Evolutionary conservation across 2,797 vertebrate species (phyloP), one percentile per base, ranked within the genome.

Genomic region (Hypotaenidia philippensis): DNA sequence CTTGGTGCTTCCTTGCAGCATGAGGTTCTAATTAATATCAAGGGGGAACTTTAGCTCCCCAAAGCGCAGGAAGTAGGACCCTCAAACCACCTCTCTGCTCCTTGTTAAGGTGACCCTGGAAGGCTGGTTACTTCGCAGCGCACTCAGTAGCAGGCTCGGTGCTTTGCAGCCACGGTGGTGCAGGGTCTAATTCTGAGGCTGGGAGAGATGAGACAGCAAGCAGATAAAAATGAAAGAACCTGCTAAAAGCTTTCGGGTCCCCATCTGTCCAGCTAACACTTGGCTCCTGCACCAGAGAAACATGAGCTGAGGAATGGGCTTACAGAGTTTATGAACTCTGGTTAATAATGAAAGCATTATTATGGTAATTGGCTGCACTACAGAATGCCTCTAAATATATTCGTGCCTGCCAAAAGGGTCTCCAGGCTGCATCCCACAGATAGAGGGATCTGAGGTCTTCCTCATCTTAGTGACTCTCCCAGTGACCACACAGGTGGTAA

Each of bases 311-410:
- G 81, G 83, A 96, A 66, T 9, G 87, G 83, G 74, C 69, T 93
- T 88, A 88, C 86, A 59, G 91, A 89, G 88, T 95, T 96, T 90
- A 94, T 83, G 88, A 96, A 94, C 80, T 76, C 91, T 59, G 27
- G 47, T 87, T 95, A 90, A 96, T 95, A 97, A 95, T 69, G 76
- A 84, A 91, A 95, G 80, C 92, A 85, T 90, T 95, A 72, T 87
- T 31, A 93, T 55, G 74, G 52, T 94, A 93, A 95, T n/a, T 91
- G 83, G 83, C 87, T 79, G 77, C 60, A 38, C 70, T 83, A 75
- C 38, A 31, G 72, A 93, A 82, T 23, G 66, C 61, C 79, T 85
- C 59, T 19, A 64, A 95, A 85, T 57, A 36, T 86, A 71, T 34
- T 86, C 52, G 44, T 77, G 95, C 52, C 79, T 92, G 87, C 65